A percentile compares a stretch with the other conserved stretches of the same genome.
phyloP scores from a whole-genome alignment of 1,140 invertebrate genomes.

The Luehdorfia chinensis region DNA sequence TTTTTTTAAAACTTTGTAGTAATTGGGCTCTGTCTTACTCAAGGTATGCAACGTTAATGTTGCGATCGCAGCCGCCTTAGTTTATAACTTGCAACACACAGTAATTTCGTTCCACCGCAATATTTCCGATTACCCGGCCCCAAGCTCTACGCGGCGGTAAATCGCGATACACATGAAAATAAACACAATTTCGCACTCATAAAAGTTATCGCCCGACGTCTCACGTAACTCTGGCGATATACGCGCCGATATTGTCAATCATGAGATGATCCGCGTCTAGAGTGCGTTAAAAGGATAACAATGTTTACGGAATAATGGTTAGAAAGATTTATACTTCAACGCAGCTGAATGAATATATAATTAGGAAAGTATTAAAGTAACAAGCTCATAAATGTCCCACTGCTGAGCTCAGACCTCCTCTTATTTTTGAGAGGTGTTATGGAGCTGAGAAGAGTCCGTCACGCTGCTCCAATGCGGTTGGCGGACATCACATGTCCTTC shows the following conservation, averaged over 20 bases:
- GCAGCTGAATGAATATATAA: no score
- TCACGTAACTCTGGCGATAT: conserved; percentile 23
- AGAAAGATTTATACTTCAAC: not conserved
- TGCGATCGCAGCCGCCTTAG: no score
- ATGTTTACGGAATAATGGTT: conserved; percentile 20
- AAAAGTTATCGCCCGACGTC: conserved; percentile 61
- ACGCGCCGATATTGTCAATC: conserved; percentile 47
- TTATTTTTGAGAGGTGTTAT: no score
- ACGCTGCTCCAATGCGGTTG: no score
- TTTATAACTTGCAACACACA: conserved; percentile 16
- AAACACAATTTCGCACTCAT: conserved; percentile 72
- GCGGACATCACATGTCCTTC: no score
- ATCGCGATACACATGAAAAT: conserved; percentile 57
- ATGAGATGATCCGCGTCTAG: conserved; percentile 24
- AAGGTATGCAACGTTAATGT: no score
- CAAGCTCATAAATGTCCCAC: no score
- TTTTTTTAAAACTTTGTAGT: no score
- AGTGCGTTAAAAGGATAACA: conserved; percentile 32
- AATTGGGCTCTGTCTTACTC: no score
- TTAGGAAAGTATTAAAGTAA: no score
- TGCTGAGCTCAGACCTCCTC: no score
- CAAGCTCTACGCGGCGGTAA: conserved; percentile 39
- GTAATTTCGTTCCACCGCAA: conserved; percentile 57
- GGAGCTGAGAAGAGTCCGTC: no score
- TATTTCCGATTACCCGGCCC: conserved; percentile 63